Evolutionary conservation across 1,140 invertebrate species (phyloP), one percentile per base, ranked within the genome.

Genomic region (Gonioctena quinquepunctata): DNA sequence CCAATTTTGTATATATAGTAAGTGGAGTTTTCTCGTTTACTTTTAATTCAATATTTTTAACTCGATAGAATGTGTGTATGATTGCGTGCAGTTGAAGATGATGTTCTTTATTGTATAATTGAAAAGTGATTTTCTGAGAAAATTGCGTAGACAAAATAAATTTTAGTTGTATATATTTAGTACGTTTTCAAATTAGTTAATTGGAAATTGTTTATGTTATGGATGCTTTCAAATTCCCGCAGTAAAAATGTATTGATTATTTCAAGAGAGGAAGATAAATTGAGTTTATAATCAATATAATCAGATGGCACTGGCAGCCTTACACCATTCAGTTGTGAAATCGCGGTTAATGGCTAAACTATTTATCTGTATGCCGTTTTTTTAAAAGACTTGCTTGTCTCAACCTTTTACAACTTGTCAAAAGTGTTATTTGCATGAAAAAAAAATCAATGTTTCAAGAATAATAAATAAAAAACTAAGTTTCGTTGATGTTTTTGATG

Each of bases 401-500:
- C 70, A 63, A 72, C 70, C 50, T 68, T 64, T 68, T 61, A 73
- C 71, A 66, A 70, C 71, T 73, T 70, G 68, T 68, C 71, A 73
- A 73, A 71, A 61, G 52, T 70, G 68, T 73, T 70, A 70, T 73
- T 68, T 76, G 74, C 72, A 76, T 76, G 74, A 52, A 70, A 66
- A 42, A n/a, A 48, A 72, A 77, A 60, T 79, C 72, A 77, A 71
- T 79, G 77, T 79, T 77, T 64, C 69, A 75, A 76, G 75, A 76
- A 73, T 67, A 71, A 72, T 66, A 63, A 66, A 19, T 57, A 68
- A 71, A 71, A 66, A 71, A 62, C 65, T 22, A 72, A 54, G 66
- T 74, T 77, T 66, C 70, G 76, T 77, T 77, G 74, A 75, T 77
- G 76, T 76, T 79, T 76, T 78, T 69, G 68, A 76, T 77, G 73